Evolutionary conservation across 2,888 invertebrate species (phyloP).

Genomic region (Pterostichus madidus): DNA sequence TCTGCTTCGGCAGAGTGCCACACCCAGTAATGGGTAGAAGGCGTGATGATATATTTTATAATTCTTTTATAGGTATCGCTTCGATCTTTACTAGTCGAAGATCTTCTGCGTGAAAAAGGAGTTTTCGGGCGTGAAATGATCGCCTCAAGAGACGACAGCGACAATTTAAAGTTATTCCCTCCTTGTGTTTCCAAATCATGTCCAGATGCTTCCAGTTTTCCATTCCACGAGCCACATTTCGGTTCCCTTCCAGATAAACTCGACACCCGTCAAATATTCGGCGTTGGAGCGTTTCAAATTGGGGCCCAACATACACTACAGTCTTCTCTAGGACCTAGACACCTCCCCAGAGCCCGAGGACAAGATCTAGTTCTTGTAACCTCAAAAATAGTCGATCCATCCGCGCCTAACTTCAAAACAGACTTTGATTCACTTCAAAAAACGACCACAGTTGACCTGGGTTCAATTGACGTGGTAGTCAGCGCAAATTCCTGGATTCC

Average conservation of each 20-base stretch:
- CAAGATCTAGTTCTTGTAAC: constrained; percentile 86
- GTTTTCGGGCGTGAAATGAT: constrained; percentile 87
- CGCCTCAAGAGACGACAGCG: constrained; percentile 77
- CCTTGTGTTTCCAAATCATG: constrained; percentile 88
- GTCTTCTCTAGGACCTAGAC: background rate
- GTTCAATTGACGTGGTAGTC: constrained; percentile 92
- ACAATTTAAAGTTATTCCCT: background rate
- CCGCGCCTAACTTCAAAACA: constrained; percentile 82
- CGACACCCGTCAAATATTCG: constrained; percentile 78
- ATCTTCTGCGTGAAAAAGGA: constrained; percentile 87
- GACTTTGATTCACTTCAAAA: constrained; percentile 84
- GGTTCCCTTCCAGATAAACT: constrained; percentile 82
- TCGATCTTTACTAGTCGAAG: constrained; percentile 93
- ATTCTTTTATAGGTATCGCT: constrained; percentile 82
- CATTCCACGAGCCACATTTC: constrained; percentile 69
- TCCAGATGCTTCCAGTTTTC: constrained; percentile 81
- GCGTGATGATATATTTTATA: too few relatives aligned
- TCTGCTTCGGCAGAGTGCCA: too few relatives aligned
- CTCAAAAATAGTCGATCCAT: constrained; percentile 83
- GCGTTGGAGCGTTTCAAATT: constrained; percentile 69
- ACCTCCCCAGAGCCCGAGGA: constrained; percentile 62
- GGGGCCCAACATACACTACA: background rate
- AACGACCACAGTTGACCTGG: constrained; percentile 90
- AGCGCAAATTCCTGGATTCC: constrained; percentile 97
- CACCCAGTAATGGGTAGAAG: too few relatives aligned